Evolutionary conservation across 2,888 invertebrate species (phyloP), one percentile per base, ranked within the genome.

Genomic region (Hylaea fasciaria): DNA sequence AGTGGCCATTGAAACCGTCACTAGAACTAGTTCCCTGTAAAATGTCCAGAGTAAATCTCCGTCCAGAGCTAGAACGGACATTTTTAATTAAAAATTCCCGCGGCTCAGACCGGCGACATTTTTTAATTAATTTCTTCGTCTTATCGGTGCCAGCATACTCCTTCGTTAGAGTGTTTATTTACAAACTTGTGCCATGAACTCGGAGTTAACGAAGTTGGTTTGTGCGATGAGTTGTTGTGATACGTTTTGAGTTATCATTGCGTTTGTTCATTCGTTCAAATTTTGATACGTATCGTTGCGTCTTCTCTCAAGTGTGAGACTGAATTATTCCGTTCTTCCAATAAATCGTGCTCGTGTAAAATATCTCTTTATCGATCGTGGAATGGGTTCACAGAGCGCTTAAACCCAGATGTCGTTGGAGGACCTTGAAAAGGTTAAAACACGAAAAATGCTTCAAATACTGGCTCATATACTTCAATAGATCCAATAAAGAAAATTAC

Each of bases 51-150:
- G 44, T 57, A 53, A 62, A 62, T 62, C 61, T 47, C 56, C 9
- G 54, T 22, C 43, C 17, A 11, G 22, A 22, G 48, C 29, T n/a
- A 16, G 11, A 29, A 46, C 37, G 48, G 40, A 57, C 48, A 44
- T 52, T 61, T 61, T 62, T 62, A 57, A 62, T 57, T 62, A 53
- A 62, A 61, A 62, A 62, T 52, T 37, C 48, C 28, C 43, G 35
- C 39, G 45, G 37, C 56, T 37, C 32, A 52, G 48, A 56, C 47
- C 47, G 44, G 61, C 39, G 48, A 51, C 56, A 48, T 57, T 56
- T 56, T 62, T 53, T 49, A 49, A 57, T 57, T 56, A 62, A 62
- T 62, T 48, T 28, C 39, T 47, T 46, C 46, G 14, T 45, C 52
- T 57, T 62, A 62, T 62, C 61, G 48, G 22, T 22, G 22, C 11